Base-by-base conservation (phyloP, 2,888 invertebrate genomes). In the Mylabris sibirica region DNA sequence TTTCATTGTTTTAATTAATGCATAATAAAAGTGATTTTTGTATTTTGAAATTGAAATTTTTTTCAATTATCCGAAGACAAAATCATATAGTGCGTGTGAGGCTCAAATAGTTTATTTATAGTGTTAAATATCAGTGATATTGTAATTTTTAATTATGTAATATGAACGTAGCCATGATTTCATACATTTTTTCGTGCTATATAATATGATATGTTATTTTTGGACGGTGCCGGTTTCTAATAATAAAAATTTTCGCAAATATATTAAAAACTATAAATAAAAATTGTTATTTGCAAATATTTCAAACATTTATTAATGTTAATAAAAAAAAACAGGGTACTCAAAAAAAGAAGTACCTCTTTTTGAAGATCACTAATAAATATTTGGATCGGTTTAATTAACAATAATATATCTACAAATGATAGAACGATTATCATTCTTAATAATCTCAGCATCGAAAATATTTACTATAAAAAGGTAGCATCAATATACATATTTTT, bases 201-300 rank as follows among this genome's bases (percentile, higher is more conserved):
- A 75, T 77, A 76, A 77, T 77, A 76, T 77, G 79, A 78, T 77
- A 77, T 77, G 79, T 81, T 82, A 82, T 82, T 82, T 82, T 81
- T 78, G 80, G 82, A 80, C 78, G 75, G 73, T 75, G 78, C 79
- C 74, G 74, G 75, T 77, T 77, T 78, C 81, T 82, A 82, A 79
- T 81, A 77, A 78, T 80, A 81, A 78, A 76, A 79, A 77, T 76
- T 78, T 75, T 72, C 74, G 73, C 77, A 77, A 76, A 79, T 78
- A 79, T 76, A 76, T 71, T 68, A 30, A 63, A 63, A 67, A 63
- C 71, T 73, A 75, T 73, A 71, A 74, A 72, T 75, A 75, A 65
- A 66, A 66, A 44, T 60, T 34, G 20, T 41, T 30, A 17, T 62
- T 60, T 17, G 60, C 60, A 34, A 60, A 60, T 34, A 26, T 34